Percentiles rank a stretch among this genome's conserved stretches.
Evolutionary conservation across 2,888 invertebrate species (phyloP).

Genomic region (Cremastinae sp.): DNA sequence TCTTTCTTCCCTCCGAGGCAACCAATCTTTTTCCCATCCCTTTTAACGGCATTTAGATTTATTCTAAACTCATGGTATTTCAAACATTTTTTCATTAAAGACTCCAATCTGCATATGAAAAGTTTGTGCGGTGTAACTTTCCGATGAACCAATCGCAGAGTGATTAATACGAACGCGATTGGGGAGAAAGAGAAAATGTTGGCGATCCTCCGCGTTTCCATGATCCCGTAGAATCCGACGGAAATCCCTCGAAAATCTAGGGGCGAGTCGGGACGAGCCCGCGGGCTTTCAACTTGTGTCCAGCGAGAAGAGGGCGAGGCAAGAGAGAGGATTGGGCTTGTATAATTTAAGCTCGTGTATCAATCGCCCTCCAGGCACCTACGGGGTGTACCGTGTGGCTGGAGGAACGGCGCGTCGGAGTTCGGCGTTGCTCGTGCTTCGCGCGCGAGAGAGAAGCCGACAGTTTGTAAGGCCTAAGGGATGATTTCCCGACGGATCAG

Average conservation of each 20-base stretch:
- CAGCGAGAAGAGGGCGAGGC: slow-evolving; percentile 59
- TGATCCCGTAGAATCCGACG: slow-evolving; percentile 66
- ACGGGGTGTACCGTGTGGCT: slow-evolving; percentile 47
- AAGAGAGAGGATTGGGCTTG: slow-evolving; percentile 62
- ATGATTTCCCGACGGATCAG: slow-evolving; percentile 75
- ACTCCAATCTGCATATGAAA: slow-evolving; percentile 35
- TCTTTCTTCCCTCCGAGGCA: too few species aligned
- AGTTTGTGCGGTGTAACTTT: slow-evolving; percentile 47
- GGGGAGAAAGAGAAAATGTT: slow-evolving; percentile 18
- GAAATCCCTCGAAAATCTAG: slow-evolving; percentile 66
- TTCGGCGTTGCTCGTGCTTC: slow-evolving; percentile 51
- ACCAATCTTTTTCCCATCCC: too few species aligned
- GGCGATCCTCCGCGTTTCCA: slow-evolving; percentile 55
- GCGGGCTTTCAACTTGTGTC: slow-evolving; percentile 56
- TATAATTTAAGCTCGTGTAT: slow-evolving; percentile 77
- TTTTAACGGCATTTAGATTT: too few species aligned
- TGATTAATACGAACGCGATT: slow-evolving; percentile 58
- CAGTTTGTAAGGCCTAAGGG: slow-evolving; percentile 71
- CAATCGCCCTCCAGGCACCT: slow-evolving; percentile 74
- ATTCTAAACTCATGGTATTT: too few species aligned
- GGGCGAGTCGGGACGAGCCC: slow-evolving; percentile 56
- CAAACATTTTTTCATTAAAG: too few species aligned
- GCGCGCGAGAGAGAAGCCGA: slow-evolving; percentile 54
- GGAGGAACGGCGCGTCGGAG: slow-evolving; percentile 30
- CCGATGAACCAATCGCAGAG: slow-evolving; percentile 47